Percentiles rank a stretch among this genome's conserved stretches.
phyloP scores from a whole-genome alignment of 2,888 invertebrate species.

The Auanema freiburgensis region DNA sequence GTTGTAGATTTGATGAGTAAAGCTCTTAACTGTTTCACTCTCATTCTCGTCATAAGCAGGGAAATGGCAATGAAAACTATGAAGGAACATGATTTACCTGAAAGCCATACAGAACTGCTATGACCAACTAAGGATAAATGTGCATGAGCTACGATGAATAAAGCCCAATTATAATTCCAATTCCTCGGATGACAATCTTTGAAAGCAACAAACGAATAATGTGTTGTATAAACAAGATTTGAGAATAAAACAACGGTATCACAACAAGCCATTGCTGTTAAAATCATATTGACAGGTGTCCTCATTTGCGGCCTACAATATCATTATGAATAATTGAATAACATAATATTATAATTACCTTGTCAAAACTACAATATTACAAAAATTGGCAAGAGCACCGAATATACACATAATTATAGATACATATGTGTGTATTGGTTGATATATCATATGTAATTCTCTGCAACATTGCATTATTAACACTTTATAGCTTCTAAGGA shows the following conservation, averaged over 20 bases:
- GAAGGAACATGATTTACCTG: conserved; percentile 41
- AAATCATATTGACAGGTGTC: conserved; percentile 63
- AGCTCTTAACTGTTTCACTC: no score
- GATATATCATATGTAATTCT: conserved; percentile 43
- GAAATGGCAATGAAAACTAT: no score
- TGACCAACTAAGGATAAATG: conserved; percentile 62
- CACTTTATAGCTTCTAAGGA: neutral
- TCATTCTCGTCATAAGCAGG: no score
- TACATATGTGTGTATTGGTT: conserved; percentile 59
- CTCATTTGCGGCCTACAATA: conserved; percentile 56
- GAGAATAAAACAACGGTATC: conserved; percentile 63
- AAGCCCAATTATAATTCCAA: conserved; percentile 63
- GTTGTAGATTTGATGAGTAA: no score
- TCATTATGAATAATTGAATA: conserved; percentile 7
- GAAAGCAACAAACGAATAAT: conserved; percentile 62
- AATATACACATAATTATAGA: conserved; percentile 61
- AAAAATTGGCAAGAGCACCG: conserved; percentile 60
- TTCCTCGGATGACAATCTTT: conserved; percentile 47
- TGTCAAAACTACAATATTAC: conserved; percentile 62
- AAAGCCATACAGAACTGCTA: conserved; percentile 60
- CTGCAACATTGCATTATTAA: conserved; percentile 20
- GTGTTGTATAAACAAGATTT: conserved; percentile 62
- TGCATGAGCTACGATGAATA: conserved; percentile 60
- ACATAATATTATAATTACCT: conserved; percentile 27
- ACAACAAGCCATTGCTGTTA: conserved; percentile 63